Conservation (phyloP, 2,888 invertebrate species). For the Polia nebulosa region DNA sequence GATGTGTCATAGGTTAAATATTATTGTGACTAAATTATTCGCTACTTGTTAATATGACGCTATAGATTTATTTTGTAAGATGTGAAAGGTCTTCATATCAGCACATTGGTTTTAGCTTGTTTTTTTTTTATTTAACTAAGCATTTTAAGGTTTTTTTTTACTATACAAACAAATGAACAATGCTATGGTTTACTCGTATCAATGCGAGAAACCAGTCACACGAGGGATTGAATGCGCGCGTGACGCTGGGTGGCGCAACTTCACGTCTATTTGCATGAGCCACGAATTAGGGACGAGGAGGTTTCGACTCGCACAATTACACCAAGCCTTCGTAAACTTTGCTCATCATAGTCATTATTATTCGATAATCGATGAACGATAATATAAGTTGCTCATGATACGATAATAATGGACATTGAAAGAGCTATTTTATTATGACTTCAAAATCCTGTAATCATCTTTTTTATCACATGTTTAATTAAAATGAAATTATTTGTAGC, state of each 20-base stretch:
- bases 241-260: constrained; percentile 75
- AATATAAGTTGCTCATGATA: constrained; percentile 69
- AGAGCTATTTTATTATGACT: constrained; percentile 33
- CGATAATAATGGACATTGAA: constrained; percentile 32
- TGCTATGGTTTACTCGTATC: background rate
- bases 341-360: constrained; percentile 67
- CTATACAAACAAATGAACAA: background rate
- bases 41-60: background rate
- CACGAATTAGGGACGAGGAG: constrained; percentile 82
- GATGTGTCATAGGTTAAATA: constrained; percentile 13
- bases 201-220: constrained; percentile 20
- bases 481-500: constrained; percentile 29
- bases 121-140: no score
- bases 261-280: constrained; percentile 74
- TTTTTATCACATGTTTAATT: constrained; percentile 22
- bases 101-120: background rate
- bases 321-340: constrained; percentile 47
- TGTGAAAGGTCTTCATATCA: background rate
- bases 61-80: background rate
- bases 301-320: constrained; percentile 67
- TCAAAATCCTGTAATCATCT: constrained; percentile 29
- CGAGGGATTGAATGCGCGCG: constrained; percentile 53
- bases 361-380: constrained; percentile 62
- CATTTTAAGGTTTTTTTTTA: no score
- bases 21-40: background rate